phyloP scores from a whole-genome alignment of 1,140 invertebrate genomes.

The Tetragnatha versicolor region DNA sequence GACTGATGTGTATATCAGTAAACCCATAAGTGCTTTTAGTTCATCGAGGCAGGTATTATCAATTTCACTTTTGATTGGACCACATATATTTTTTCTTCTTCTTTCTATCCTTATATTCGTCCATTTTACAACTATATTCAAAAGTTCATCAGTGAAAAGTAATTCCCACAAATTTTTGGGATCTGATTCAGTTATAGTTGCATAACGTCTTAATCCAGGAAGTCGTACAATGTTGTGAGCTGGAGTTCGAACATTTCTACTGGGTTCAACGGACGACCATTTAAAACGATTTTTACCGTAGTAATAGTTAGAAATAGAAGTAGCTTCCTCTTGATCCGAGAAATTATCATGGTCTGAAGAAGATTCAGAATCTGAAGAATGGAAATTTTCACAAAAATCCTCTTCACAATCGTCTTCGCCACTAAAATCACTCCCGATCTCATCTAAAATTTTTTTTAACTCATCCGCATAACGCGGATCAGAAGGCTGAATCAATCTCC shows the following conservation, averaged over 20 bases:
- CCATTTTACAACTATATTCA: neutral
- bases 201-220: neutral
- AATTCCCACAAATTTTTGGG: neutral
- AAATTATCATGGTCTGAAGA: neutral
- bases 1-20: neutral
- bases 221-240: neutral
- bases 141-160: neutral
- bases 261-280: neutral
- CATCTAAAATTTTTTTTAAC: neutral
- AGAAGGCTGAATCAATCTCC: neutral
- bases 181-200: neutral
- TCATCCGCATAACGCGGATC: neutral
- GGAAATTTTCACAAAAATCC: neutral
- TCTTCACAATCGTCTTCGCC: neutral
- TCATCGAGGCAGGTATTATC: neutral
- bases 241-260: conserved; percentile 9
- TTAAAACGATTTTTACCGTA: neutral
- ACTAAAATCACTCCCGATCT: neutral
- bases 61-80: neutral
- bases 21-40: neutral
- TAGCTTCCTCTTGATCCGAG: neutral
- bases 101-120: conserved; percentile 8
- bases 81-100: neutral
- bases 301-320: neutral
- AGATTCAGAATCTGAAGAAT: neutral